These are phyloP conservation scores for Anniella stebbinsi DNA, from an alignment of 2,797 vertebrate genomes.

Conservation along the genomic window DNA sequence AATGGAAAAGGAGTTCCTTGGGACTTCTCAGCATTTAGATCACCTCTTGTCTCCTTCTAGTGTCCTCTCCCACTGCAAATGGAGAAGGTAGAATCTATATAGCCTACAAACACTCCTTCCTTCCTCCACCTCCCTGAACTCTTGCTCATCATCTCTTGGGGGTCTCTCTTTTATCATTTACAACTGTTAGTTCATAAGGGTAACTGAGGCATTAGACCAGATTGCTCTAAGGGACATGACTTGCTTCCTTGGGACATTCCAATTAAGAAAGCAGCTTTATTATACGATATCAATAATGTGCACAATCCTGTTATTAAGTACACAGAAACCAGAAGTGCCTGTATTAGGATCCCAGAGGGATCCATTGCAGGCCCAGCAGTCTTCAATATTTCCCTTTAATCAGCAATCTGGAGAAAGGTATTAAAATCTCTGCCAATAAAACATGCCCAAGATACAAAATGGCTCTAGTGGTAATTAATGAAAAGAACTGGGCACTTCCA, in stretches of 20 bases:
- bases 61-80: neutral
- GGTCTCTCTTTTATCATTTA: constrained; percentile 27
- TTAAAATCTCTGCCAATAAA: constrained; percentile 33
- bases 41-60: neutral
- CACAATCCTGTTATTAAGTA: constrained; percentile 34
- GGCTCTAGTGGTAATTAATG: constrained; percentile 29
- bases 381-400: constrained; percentile 14
- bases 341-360: constrained; percentile 21
- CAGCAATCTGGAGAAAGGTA: constrained; percentile 25
- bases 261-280: constrained; percentile 16
- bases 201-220: constrained; percentile 28
- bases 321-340: constrained; percentile 1
- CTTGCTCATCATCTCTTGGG: neutral
- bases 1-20: neutral
- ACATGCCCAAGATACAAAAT: constrained; percentile 34
- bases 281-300: constrained; percentile 6
- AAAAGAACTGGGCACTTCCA: constrained; percentile 12
- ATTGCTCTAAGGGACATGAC: constrained; percentile 10
- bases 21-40: neutral
- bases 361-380: neutral
- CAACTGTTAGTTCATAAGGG: constrained; percentile 18
- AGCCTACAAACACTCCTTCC: neutral
- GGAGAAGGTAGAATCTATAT: neutral
- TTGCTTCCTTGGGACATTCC: constrained; percentile 29
- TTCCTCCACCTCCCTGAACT: neutral